Base-by-base conservation (phyloP, 2,113 vertebrate genomes). In the Suricata suricatta region DNA sequence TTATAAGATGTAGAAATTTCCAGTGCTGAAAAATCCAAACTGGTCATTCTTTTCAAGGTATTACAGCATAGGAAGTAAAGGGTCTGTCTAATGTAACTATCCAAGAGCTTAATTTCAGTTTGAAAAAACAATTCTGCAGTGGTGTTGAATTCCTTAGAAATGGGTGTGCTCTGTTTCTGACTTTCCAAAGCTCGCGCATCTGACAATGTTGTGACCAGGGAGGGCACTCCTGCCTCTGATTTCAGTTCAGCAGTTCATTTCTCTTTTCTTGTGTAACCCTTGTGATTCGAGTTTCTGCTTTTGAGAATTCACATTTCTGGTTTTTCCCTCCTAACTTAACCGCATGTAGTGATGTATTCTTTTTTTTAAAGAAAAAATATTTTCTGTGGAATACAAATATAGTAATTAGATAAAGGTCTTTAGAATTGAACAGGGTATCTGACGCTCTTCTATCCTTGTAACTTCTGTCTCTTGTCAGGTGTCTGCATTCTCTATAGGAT, bases 231-330 rank as follows among this genome's bases (percentile, higher is more conserved):
- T 60, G 93, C 64, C 64, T 96, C 54, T 54, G 57, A 1, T 85
- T 82, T 93, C 85, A 81, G 91, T n/a, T 77, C 74, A 21, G 57
- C 23, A 31, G 63, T 72, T 96, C 69, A 38, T 91, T 95, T 89
- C 83, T 97, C 60, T 91, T 79, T 76, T 97, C 68, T 96, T 85
- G 90, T 6, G 27, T 93, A 91, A 96, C 47, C 35, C 31, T 97
- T 29, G 33, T 66, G 21, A 64, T 74, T 15, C 0, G 10, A 82
- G 54, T 93, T 88, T 91, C 85, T 98, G 69, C 79, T 88, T 97
- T 93, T 79, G 72, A 83, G 63, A 89, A 60, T 57, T 96, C 31
- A 5, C 57, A 1, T 92, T 97, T 94, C 64, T 69, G 52, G 27
- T 21, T 47, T 79, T 95, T 63, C 4, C 47, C n/a, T 92, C 35